Base-by-base conservation (phyloP, 2,888 invertebrate genomes). In the Cerastis rubricosa region DNA sequence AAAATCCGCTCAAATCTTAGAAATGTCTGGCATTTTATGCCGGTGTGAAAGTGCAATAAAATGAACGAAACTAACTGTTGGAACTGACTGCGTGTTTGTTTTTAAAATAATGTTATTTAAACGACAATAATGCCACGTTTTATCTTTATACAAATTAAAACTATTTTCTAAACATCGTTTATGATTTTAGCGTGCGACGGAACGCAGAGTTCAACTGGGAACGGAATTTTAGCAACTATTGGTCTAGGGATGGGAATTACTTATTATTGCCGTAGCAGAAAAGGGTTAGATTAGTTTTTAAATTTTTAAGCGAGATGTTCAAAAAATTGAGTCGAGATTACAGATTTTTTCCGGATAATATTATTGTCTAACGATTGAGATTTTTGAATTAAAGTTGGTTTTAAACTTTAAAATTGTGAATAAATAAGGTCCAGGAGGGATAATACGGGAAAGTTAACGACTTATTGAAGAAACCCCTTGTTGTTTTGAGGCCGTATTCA, bases 31-130 rank as follows among this genome's bases (percentile, higher is more conserved):
- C 45, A 78, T 79, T 87, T 59, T 81, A 81, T 78, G 72, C 64
- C 65, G 59, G 68, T 80, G 79, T 81, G 82, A 87, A 87, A 89
- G 80, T 85, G 76, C 71, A 78, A 81, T 82, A 84, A 82, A 85
- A 83, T 74, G 51, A 66, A 74, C 63, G 67, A 78, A 80, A 81
- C 63, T 77, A 64, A 71, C 78, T 77, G 66, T 76, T 70, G 51
- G 40, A 80, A 61, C 40, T 73, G 49, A 63, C 51, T 47, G 66
- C 69, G 79, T 65, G 54, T 66, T 51, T 63, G 35, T 63, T 81
- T 29, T 70, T 72, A 47, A 72, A 72, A 47, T 17, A 85, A 77
- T 80, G 66, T 14, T n/a, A 78, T 72, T 83, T 78, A n/a, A 61
- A 76, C 22, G 29, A 35, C 64, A 59, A 70, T 78, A 45, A 43